Evolutionary conservation across 2,797 vertebrate species (phyloP).

Genomic region (Dryobates pubescens): DNA sequence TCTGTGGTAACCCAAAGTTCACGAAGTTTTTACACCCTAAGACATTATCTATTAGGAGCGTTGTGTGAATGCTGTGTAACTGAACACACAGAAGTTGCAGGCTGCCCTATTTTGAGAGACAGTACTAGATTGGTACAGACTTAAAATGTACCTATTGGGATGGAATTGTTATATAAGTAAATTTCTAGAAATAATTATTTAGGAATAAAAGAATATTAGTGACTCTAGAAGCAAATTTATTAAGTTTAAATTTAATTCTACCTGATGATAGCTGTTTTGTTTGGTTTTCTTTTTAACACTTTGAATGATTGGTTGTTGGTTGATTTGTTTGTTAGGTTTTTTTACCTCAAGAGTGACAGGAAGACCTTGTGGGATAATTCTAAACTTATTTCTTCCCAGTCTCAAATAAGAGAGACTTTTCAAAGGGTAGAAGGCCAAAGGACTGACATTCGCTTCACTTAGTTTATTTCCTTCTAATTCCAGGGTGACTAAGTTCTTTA

Average conservation of each 20-base stretch:
- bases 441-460: constrained; percentile 88
- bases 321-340: not conserved
- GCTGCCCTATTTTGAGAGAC: not conserved
- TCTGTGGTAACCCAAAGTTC: not conserved
- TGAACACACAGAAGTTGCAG: not conserved
- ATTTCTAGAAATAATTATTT: not conserved
- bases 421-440: constrained; percentile 84
- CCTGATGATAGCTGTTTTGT: not conserved
- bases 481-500: constrained; percentile 88
- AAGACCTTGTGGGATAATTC: constrained; percentile 92
- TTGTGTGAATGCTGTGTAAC: not conserved
- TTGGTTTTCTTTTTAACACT: not conserved
- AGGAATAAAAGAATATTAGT: not conserved
- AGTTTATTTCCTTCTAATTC: constrained; percentile 95
- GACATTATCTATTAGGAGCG: not conserved
- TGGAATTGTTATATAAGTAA: not conserved
- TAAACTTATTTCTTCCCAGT: constrained; percentile 91
- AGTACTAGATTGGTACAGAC: not conserved
- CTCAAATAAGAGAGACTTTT: constrained; percentile 88
- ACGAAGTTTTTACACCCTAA: not conserved
- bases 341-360: constrained; percentile 89
- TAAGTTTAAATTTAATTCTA: not conserved
- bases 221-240: not conserved
- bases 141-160: not conserved
- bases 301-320: too few relatives aligned